These are phyloP conservation scores for Merodon equestris DNA, from an alignment of 2,888 invertebrate genomes.

Conservation along the genomic window DNA sequence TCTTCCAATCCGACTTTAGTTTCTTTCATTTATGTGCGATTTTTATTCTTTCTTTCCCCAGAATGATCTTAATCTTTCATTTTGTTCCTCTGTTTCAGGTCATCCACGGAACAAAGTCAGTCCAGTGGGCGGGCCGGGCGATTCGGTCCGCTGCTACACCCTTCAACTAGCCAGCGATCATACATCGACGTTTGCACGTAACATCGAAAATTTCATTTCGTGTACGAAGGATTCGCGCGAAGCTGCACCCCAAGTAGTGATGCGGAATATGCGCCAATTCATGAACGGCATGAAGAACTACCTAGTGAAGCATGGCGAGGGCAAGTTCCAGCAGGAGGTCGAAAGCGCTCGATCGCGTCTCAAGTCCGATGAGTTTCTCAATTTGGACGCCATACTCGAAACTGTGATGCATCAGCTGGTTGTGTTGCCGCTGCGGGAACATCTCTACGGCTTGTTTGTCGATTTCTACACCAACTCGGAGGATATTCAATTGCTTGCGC, in stretches of 20 bases:
- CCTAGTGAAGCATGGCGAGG: conserved; percentile 96
- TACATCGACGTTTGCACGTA: conserved; percentile 93
- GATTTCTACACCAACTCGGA: conserved; percentile 90
- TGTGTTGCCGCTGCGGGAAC: conserved; percentile 90
- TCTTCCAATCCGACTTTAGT: background rate
- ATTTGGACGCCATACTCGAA: conserved; percentile 96
- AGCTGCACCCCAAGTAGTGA: conserved; percentile 90
- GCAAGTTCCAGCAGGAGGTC: conserved; percentile 93
- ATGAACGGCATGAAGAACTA: conserved; percentile 99
- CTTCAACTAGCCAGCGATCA: conserved; percentile 90
- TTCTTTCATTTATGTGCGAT: too few species aligned
- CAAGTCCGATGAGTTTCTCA: conserved; percentile 94
- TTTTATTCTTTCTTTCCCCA: too few species aligned
- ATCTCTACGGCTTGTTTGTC: conserved; percentile 91
- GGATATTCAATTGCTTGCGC: conserved; percentile 85
- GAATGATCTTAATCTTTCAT: conserved; percentile 1
- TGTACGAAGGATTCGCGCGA: conserved; percentile 95
- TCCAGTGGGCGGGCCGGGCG: conserved; percentile 83
- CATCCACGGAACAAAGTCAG: conserved; percentile 83
- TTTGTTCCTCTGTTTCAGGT: conserved; percentile 80
- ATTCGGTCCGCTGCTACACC: conserved; percentile 88
- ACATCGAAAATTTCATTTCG: conserved; percentile 94
- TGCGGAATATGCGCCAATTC: conserved; percentile 96
- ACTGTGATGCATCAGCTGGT: conserved; percentile 95
- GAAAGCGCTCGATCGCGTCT: conserved; percentile 84